Conservation (phyloP, 2,797 vertebrate genomes). For the Hylomyscus alleni region DNA sequence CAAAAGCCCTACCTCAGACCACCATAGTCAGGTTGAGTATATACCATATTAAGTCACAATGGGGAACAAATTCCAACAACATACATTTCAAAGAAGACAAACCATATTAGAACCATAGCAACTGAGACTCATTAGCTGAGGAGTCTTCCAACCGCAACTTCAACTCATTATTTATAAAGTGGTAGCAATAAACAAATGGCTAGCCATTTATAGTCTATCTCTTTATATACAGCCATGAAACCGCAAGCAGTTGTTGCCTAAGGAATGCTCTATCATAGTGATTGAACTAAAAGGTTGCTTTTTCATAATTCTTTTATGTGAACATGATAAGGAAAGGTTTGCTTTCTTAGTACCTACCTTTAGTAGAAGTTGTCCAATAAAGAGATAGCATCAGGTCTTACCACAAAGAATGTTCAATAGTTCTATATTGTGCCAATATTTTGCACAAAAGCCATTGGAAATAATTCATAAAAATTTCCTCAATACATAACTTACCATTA, state of each 20-base stretch:
- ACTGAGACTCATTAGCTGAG: not conserved
- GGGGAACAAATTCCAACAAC: not conserved
- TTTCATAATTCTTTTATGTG: no score
- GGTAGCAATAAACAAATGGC: constrained; percentile 3
- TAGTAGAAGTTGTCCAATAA: no score
- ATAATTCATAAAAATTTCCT: no score
- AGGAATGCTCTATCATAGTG: no score
- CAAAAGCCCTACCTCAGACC: not conserved
- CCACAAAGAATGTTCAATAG: no score
- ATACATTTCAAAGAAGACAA: not conserved
- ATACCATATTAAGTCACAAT: not conserved
- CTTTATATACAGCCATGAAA: not conserved
- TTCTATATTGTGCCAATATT: no score
- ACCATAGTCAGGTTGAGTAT: not conserved
- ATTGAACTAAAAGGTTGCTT: no score
- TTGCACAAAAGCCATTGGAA: no score
- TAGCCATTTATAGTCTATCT: not conserved
- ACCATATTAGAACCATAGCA: not conserved
- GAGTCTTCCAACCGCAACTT: not conserved
- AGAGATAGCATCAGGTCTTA: no score
- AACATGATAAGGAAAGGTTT: no score
- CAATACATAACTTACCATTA: no score
- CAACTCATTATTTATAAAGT: constrained; percentile 29
- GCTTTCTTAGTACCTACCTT: no score
- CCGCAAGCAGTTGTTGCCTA: not conserved